These are phyloP conservation scores for Himalopsyche tibetana DNA, from an alignment of 2,888 invertebrate species.

Conservation along the genomic window DNA sequence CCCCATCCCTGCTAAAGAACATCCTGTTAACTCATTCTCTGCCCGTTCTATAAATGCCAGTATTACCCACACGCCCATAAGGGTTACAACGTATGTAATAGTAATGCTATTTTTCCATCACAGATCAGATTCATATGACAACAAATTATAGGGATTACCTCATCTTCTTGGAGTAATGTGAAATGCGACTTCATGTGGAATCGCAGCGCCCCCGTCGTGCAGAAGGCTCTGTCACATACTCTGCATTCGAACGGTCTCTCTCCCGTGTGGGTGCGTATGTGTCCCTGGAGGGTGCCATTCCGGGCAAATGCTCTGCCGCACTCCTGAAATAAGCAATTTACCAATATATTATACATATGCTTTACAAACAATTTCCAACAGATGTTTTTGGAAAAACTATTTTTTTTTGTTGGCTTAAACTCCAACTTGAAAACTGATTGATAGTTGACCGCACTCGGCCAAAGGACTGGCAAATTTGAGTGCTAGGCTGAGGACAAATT, in stretches of 20 bases:
- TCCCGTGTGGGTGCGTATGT: conserved; percentile 56
- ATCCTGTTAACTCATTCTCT: too few species aligned
- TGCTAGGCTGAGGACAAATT: neutral
- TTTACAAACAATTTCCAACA: too few species aligned
- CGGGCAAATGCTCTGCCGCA: conserved; percentile 54
- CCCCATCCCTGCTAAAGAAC: too few species aligned
- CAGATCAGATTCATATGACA: too few species aligned
- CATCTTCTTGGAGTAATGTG: neutral
- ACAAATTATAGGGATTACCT: neutral
- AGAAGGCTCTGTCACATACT: conserved; percentile 52
- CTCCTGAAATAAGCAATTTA: conserved; percentile 38
- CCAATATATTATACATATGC: neutral
- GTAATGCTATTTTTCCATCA: too few species aligned
- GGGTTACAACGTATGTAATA: too few species aligned
- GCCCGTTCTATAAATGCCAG: too few species aligned
- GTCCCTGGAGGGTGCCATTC: conserved; percentile 51
- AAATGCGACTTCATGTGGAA: conserved; percentile 59
- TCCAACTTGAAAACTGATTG: too few species aligned
- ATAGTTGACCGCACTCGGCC: too few species aligned
- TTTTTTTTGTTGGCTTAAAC: too few species aligned
- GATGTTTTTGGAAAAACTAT: too few species aligned
- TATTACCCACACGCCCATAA: too few species aligned
- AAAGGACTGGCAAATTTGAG: neutral
- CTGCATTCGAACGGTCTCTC: conserved; percentile 59
- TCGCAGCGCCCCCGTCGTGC: conserved; percentile 48